Evolutionary conservation across 2,888 invertebrate genomes (phyloP).

Genomic region (Plutella xylostella): DNA sequence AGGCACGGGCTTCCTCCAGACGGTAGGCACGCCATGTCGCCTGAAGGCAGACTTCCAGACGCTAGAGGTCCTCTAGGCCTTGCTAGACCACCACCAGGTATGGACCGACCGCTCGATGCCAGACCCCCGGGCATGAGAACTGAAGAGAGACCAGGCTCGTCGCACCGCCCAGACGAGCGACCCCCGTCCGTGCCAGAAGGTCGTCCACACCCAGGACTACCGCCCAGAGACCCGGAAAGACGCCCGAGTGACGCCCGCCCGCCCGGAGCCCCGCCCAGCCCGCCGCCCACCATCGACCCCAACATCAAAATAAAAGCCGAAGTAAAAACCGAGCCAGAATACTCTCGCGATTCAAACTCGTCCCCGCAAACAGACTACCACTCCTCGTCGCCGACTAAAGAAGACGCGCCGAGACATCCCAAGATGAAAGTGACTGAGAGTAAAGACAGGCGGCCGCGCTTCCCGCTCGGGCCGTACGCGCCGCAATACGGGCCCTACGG

Average conservation of each 20-base stretch:
- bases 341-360: slow-evolving; percentile 36
- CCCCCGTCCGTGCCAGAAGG: neutral
- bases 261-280: slow-evolving; percentile 14
- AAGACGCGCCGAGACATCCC: slow-evolving; percentile 42
- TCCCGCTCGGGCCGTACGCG: slow-evolving; percentile 60
- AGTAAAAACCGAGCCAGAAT: slow-evolving; percentile 52
- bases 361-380: slow-evolving; percentile 33
- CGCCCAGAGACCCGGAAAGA: no score
- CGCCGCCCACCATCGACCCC: slow-evolving; percentile 8
- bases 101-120: slow-evolving; percentile 11
- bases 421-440: slow-evolving; percentile 60
- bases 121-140: slow-evolving; percentile 13
- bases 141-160: no score
- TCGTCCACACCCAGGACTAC: no score
- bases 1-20: no score
- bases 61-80: slow-evolving; percentile 14
- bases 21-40: no score
- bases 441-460: slow-evolving; percentile 50
- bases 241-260: slow-evolving; percentile 6
- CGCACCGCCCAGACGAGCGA: neutral
- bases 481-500: slow-evolving; percentile 59
- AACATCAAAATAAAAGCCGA: slow-evolving; percentile 50
- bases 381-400: slow-evolving; percentile 27
- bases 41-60: neutral
- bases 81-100: slow-evolving; percentile 15